Base-by-base conservation (phyloP, 2,113 vertebrate genomes). In the Rhineura floridana region DNA sequence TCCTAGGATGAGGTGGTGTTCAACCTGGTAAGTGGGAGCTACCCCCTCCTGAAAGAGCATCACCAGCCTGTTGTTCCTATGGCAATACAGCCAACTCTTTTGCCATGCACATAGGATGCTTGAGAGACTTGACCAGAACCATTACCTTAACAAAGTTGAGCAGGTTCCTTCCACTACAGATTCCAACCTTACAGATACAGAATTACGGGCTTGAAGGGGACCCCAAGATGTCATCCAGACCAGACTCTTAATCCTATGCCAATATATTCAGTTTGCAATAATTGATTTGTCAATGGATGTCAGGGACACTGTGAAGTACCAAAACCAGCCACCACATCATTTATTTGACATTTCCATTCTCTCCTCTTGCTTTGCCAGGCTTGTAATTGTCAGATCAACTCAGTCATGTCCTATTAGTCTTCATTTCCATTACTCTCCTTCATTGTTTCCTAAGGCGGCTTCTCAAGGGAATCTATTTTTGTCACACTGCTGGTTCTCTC, bases 391-490 rank as follows among this genome's bases (percentile, higher is more conserved):
- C 44, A 7, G 10, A 6, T 33, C 50, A 44, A 83, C 50, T 73
- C 36, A 75, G 6, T 44, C 15, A 6, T 44, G 11, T 33, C 69
- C 70, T 36, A 33, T 75, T 75, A 30, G 36, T 30, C 36, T 44
- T 59, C 70, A 30, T 73, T 85, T 73, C 70, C 69, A 75, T 75
- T 50, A 85, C 36, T 55, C 36, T 55, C 10, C 3, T 69, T 21
- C 7, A 36, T 65, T 50, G 23, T 50, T 70, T 84, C n/a, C 33
- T 12, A 15, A 59, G 39, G 33, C 33, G 36, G 33, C 21, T 25
- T 59, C 70, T 75, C 36, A 48, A 73, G n/a, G 83, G 67, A 70
- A 84, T 72, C 82, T 70, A 75, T 73, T 84, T 73, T 42, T 59
- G 83, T 30, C n/a, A 42, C 6, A 19, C 69, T 75, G 28, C 6